Evolutionary conservation across 2,797 vertebrate species (phyloP).

Genomic region (Pangasius sanitwongsei): DNA sequence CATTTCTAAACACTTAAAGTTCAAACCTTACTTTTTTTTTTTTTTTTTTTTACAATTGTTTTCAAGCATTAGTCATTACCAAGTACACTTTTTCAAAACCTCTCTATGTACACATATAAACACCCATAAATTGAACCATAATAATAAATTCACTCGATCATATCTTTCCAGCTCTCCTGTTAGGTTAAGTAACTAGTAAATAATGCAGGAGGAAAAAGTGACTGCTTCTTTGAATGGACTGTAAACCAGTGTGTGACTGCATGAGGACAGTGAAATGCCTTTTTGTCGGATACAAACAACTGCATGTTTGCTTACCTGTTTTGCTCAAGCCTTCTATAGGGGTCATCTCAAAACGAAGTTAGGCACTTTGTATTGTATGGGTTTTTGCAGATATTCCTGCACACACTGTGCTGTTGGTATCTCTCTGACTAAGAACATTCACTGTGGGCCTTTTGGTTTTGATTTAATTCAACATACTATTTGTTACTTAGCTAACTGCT

Average conservation of each 20-base stretch:
- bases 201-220: background rate
- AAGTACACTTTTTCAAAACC: background rate
- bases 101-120: background rate
- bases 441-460: background rate
- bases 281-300: background rate
- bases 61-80: background rate
- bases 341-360: background rate
- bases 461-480: background rate
- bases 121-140: background rate
- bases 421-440: background rate
- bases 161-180: background rate
- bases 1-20: background rate
- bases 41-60: background rate
- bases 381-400: background rate
- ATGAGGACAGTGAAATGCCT: background rate
- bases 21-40: background rate
- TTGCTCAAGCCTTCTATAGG: background rate
- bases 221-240: background rate
- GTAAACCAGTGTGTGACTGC: constrained; percentile 2
- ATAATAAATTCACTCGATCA: background rate
- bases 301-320: background rate
- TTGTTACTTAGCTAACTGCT: background rate
- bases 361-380: background rate
- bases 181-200: background rate
- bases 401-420: background rate